Conservation (phyloP, 2,888 invertebrate species). For the Thymelicus lineola region DNA sequence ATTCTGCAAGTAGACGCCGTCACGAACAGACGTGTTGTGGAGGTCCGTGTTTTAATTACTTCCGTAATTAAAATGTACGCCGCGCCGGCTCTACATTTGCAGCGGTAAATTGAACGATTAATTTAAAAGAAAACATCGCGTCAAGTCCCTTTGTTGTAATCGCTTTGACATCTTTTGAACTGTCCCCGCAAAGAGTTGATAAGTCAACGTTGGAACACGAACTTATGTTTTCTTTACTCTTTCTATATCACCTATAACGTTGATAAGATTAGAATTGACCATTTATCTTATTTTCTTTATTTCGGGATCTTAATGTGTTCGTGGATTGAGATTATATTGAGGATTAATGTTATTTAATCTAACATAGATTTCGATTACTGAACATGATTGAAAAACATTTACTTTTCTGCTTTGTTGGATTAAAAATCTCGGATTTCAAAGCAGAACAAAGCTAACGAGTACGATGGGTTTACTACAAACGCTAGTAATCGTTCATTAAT, state of each 20-base stretch:
- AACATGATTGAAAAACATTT: too few relatives aligned
- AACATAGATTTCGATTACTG: too few relatives aligned
- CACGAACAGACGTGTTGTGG: slow-evolving; percentile 43
- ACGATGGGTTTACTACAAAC: slow-evolving; percentile 4
- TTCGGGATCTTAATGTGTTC: too few relatives aligned
- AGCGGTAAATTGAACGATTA: slow-evolving; percentile 35
- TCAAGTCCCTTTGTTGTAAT: slow-evolving; percentile 18
- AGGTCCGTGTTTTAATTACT: slow-evolving; percentile 50
- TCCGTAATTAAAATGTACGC: slow-evolving; percentile 52
- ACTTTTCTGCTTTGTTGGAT: not conserved
- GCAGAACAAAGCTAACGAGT: slow-evolving; percentile 8
- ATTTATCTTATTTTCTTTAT: too few relatives aligned
- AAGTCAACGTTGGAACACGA: not conserved
- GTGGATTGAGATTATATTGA: too few relatives aligned
- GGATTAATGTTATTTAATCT: too few relatives aligned
- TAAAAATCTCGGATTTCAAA: slow-evolving; percentile 7
- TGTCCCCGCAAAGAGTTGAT: slow-evolving; percentile 9
- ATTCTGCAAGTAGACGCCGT: slow-evolving; percentile 54
- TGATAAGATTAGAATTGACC: too few relatives aligned
- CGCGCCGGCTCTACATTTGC: slow-evolving; percentile 39
- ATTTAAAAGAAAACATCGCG: slow-evolving; percentile 28
- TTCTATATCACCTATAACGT: too few relatives aligned
- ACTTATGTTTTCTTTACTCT: not conserved
- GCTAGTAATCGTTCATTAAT: slow-evolving; percentile 25
- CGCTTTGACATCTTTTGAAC: slow-evolving; percentile 27